Conservation (phyloP, 2,888 invertebrate species). For the Drosophila mercatorum region DNA sequence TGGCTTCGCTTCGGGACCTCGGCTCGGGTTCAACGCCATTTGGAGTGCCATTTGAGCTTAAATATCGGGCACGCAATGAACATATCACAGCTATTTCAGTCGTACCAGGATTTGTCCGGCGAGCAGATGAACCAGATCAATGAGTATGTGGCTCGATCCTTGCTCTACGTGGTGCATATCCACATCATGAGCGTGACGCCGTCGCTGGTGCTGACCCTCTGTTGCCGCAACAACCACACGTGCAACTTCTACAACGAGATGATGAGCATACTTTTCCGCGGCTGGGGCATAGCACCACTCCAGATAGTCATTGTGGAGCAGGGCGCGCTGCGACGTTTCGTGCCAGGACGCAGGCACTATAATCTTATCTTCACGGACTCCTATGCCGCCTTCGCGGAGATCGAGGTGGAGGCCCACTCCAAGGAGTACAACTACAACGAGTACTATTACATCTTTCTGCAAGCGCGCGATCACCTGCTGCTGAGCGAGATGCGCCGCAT, state of each 20-base stretch:
- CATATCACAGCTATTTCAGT: constrained; percentile 54
- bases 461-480: constrained; percentile 58
- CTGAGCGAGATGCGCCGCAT: constrained; percentile 67
- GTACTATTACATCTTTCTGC: constrained; percentile 76
- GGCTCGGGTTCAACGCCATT: neutral
- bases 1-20: neutral
- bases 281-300: constrained; percentile 60
- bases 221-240: constrained; percentile 58
- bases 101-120: constrained; percentile 60
- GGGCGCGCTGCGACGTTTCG: neutral
- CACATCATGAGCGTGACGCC: constrained; percentile 64
- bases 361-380: constrained; percentile 76
- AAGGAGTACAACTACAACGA: constrained; percentile 70
- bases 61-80: constrained; percentile 59
- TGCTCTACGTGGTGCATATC: constrained; percentile 66
- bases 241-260: constrained; percentile 75
- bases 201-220: constrained; percentile 67
- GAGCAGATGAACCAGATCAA: constrained; percentile 65
- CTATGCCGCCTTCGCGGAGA: constrained; percentile 68
- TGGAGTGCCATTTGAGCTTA: constrained; percentile 1
- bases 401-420: constrained; percentile 65
- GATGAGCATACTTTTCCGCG: constrained; percentile 59
- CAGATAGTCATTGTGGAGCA: constrained; percentile 65
- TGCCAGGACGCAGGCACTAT: constrained; percentile 58
- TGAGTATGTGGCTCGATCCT: constrained; percentile 62